Evolutionary conservation across 37 sponge, comb jelly and placozoan species (phyloP).

Genomic region (Mnemiopsis leidyi): DNA sequence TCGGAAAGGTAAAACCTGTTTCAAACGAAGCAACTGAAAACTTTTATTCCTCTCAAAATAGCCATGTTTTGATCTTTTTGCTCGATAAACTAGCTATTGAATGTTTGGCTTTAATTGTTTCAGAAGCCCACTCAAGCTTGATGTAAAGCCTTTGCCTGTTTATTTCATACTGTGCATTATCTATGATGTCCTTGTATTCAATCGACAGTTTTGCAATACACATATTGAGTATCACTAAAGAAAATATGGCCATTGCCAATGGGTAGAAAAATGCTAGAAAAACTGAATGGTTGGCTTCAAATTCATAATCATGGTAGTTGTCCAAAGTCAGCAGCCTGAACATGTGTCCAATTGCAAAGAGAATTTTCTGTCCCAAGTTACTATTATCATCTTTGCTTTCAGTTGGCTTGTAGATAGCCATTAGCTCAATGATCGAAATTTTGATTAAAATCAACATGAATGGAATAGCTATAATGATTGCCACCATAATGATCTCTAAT

Average conservation of each 20-base stretch:
- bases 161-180: background rate
- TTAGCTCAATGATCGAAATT: background rate
- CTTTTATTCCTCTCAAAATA: no score
- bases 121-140: background rate
- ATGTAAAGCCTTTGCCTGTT: background rate
- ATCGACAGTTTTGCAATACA: conserved; percentile 32
- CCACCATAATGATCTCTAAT: background rate
- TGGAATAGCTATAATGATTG: background rate
- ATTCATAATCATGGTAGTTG: conserved; percentile 4
- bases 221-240: background rate
- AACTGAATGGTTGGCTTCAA: background rate
- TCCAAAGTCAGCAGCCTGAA: conserved; percentile 17
- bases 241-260: background rate
- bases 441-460: background rate
- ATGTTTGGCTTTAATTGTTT: background rate
- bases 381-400: background rate
- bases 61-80: no score
- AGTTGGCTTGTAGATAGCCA: background rate
- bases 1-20: no score
- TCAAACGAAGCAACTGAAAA: no score
- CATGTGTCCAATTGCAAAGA: background rate
- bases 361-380: background rate
- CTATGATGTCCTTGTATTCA: background rate
- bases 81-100: no score
- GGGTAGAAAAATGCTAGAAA: background rate